Evolutionary conservation across 92 coral and sea anemone genomes (phyloP), one percentile per base, ranked within the genome.

Genomic region (Phenganax stokvisi): DNA sequence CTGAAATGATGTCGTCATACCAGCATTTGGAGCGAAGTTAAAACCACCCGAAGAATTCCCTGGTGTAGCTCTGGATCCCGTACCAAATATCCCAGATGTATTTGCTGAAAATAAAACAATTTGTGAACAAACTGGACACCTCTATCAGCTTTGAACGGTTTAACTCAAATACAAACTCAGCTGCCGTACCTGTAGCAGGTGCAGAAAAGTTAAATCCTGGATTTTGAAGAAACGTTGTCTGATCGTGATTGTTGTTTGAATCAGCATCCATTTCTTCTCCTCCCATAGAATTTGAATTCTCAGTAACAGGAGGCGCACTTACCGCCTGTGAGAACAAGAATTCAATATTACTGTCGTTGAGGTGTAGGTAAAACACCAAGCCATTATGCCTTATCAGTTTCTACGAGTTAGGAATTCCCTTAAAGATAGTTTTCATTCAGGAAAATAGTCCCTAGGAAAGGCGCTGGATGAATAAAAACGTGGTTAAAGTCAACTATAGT

Each of bases 181-280:
- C 5, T 37, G 47, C 3, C 47, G 47, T 53, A 79, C 83, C 83
- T 63, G 83, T 16, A 62, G 73, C 11, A 10, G 44, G 83, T 8
- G 60, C 60, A 20, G 83, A 12, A 13, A 79, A 79, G 61, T 44
- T 79, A 29, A 79, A 79, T 9, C 83, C 83, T 25, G 60, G 51
- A 29, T 57, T 25, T 11, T 67, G 27, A 63, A 31, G 72, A 64
- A 63, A 79, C 9, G 74, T n/a, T 6, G 74, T 15, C 27, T 79
- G 83, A 29, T 69, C 83, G 62, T 79, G 73, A 57, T 79, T 79
- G 63, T 54, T 79, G 30, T 63, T 79, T 25, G 83, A 79, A 62
- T 79, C 83, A 6, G 74, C 83, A 2, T 79, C 83, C 83, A 79
- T 79, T 2, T 79, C 83, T 51, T 79, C 83, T 0, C 83, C 83